Percentiles rank a stretch among this genome's conserved stretches.
phyloP scores from a whole-genome alignment of 2,888 invertebrate species.

The Tetheella fluctuosa region DNA sequence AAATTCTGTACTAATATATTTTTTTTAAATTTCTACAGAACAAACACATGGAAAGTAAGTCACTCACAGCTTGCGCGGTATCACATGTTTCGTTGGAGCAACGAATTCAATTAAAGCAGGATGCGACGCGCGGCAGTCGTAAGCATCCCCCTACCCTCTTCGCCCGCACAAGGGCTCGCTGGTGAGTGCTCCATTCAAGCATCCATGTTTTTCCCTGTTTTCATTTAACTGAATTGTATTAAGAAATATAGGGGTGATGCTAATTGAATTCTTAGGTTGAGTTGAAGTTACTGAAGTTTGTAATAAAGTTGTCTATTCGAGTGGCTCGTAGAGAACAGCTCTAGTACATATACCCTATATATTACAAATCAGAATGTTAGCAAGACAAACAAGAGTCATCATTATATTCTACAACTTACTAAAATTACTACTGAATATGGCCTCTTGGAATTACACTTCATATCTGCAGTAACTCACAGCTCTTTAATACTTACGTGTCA shows the following conservation, averaged over 20 bases:
- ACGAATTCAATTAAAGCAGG: constrained; percentile 51
- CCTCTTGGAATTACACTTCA: too few relatives aligned
- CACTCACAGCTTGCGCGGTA: background rate
- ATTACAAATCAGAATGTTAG: too few relatives aligned
- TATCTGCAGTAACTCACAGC: too few relatives aligned
- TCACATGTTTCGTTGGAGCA: constrained; percentile 37
- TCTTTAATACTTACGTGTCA: too few relatives aligned
- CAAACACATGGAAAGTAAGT: background rate
- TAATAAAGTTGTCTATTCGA: too few relatives aligned
- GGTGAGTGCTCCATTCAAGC: constrained; percentile 18
- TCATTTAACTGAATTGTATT: constrained; percentile 17
- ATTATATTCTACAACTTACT: too few relatives aligned
- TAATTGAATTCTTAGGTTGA: background rate
- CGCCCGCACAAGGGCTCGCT: background rate
- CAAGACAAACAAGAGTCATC: too few relatives aligned
- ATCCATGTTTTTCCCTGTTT: constrained; percentile 19
- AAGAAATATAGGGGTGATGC: background rate
- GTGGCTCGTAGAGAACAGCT: too few relatives aligned
- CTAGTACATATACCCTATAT: too few relatives aligned
- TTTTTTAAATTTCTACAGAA: too few relatives aligned
- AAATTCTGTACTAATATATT: too few relatives aligned
- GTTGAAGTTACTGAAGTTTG: background rate
- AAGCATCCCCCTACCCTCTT: background rate
- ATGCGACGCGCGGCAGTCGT: constrained; percentile 26
- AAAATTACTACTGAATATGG: too few relatives aligned